Evolutionary conservation across 2,113 vertebrate genomes (phyloP).

Genomic region (Rhea pennata): DNA sequence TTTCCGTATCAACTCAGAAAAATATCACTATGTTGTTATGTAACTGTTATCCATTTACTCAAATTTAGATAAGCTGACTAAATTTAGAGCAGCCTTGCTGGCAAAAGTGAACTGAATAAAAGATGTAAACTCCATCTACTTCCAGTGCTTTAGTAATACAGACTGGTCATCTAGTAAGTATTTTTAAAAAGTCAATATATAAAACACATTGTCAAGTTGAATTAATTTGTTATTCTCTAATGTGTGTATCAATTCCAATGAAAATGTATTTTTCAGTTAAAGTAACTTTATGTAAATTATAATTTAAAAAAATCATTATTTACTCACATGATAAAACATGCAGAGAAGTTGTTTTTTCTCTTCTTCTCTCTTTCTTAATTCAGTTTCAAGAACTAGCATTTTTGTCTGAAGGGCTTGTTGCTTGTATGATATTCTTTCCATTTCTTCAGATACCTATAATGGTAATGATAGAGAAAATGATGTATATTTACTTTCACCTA

Average conservation of each 20-base stretch:
- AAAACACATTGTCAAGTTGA: not conserved
- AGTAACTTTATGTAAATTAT: not conserved
- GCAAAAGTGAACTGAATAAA: not conserved
- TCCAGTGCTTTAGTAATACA: not conserved
- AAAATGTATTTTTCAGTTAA: not conserved
- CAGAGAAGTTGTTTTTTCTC: conserved; percentile 80
- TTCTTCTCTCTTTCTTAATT: conserved; percentile 79
- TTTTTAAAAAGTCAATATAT: not conserved
- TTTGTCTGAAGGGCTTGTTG: conserved; percentile 81
- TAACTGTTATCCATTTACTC: not conserved
- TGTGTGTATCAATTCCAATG: not conserved
- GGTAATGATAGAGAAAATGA: not conserved
- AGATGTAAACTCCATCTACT: not conserved
- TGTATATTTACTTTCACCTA: not conserved
- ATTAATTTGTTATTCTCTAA: not conserved
- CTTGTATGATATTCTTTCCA: conserved; percentile 72
- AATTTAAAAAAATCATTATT: not conserved
- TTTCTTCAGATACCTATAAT: conserved; percentile 83
- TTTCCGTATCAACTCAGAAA: not conserved
- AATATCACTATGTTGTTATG: rapidly evolving
- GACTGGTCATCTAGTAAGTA: not conserved
- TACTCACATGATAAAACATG: conserved; percentile 70
- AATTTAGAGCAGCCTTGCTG: not conserved
- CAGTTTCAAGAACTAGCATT: conserved; percentile 82
- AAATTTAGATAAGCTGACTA: not conserved